Evolutionary conservation across 37 sponge, comb jelly and placozoan species (phyloP).

Genomic region (Spongia lamella): DNA sequence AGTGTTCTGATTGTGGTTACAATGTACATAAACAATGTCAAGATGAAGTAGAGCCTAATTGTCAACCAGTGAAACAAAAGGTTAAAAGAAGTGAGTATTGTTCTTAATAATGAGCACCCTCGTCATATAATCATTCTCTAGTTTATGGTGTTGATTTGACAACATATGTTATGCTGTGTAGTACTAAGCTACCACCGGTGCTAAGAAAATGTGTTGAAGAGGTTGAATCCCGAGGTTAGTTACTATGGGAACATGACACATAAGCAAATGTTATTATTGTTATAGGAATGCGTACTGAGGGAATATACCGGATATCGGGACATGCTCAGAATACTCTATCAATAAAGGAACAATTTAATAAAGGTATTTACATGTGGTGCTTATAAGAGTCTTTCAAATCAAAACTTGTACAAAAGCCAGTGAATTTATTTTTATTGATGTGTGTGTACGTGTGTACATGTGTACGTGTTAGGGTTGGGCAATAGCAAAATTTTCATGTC

Average conservation of each 20-base stretch:
- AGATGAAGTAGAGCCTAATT: constrained; percentile 51
- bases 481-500: no score
- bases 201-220: constrained; percentile 72
- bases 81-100: constrained; percentile 70
- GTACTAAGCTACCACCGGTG: constrained; percentile 78
- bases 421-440: not conserved
- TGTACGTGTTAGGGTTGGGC: not conserved
- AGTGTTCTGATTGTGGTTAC: constrained; percentile 85
- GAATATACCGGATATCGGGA: constrained; percentile 72
- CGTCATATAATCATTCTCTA: not conserved
- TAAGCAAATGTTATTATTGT: not conserved
- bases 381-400: not conserved
- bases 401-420: not conserved
- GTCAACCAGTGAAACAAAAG: constrained; percentile 63
- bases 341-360: constrained; percentile 72
- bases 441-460: not conserved
- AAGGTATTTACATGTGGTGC: constrained; percentile 51
- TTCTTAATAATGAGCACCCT: constrained; percentile 14
- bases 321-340: constrained; percentile 53
- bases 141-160: constrained; percentile 90
- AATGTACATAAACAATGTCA: constrained; percentile 85
- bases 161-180: constrained; percentile 72
- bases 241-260: not conserved
- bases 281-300: constrained; percentile 70
- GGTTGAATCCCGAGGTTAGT: constrained; percentile 73